Conservation (phyloP, 2,113 vertebrate species). For the Columba janthina region DNA sequence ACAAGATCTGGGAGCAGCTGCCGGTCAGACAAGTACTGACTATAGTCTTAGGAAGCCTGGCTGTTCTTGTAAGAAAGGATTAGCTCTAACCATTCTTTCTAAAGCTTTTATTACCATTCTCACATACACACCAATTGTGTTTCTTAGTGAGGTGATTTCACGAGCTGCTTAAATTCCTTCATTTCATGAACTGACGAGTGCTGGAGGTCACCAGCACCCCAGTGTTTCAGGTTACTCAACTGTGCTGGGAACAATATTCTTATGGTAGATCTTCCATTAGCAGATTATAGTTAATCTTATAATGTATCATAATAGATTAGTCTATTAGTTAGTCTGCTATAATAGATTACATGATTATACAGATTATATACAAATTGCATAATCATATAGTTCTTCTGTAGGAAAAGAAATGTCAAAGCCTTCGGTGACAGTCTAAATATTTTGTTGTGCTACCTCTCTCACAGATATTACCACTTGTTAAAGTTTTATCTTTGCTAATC, state of each 20-base stretch:
- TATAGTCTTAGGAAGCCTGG: background rate
- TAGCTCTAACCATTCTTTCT: background rate
- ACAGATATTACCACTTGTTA: background rate
- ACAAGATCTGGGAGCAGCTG: background rate
- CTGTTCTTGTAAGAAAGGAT: background rate
- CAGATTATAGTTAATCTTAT: background rate
- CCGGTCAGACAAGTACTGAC: background rate
- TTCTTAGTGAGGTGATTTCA: background rate
- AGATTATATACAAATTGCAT: background rate
- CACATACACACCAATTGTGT: background rate
- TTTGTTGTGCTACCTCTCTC: background rate
- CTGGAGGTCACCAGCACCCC: background rate
- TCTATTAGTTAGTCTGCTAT: background rate
- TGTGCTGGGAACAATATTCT: background rate
- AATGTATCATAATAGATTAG: background rate
- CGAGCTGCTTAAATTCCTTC: background rate
- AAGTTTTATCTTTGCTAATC: background rate
- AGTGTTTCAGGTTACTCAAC: background rate
- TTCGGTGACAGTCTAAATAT: background rate
- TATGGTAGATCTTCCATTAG: background rate
- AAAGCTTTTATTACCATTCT: background rate
- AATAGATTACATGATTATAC: background rate
- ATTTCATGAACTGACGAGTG: background rate
- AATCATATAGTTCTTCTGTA: background rate
- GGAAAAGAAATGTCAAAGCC: background rate